Base-by-base conservation (phyloP, 2,113 vertebrate genomes). In the Tretioscincus oriximinensis region DNA sequence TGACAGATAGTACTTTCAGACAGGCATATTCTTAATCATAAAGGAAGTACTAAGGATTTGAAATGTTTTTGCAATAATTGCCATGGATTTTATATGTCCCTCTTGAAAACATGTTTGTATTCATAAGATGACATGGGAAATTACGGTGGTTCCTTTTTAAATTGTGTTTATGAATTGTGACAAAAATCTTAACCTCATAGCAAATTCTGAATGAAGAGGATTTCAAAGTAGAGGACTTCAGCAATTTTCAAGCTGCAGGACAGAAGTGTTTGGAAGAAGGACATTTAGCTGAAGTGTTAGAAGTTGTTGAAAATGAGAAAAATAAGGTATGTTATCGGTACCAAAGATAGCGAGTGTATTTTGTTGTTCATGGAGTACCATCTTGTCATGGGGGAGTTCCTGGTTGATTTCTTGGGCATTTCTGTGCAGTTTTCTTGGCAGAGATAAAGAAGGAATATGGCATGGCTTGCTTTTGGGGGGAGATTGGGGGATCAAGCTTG, bases 251-350 rank as follows among this genome's bases (percentile, higher is more conserved):
- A 16, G 89, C 93, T 65, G 94, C 97, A 20, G 97, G 97, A 66
- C 93, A 95, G 82, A 95, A 94, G 61, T 99, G 97, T 89, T 95
- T 99, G 84, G 95, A 99, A 90, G 96, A 98, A 84, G 98, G 97
- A 1, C 84, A 97, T 86, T 86, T 92, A 68, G 92, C 93, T 18
- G 94, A 97, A 78, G 95, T 99, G 58, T 92, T 99, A 86, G 96
- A 97, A 88, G 94, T 99, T 73, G 90, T 98, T 86, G 87, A 97
- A 87, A 97, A 99, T 92, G 97, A 98, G 81, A 97, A 96, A 90
- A 99, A 99, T 90, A 95, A 96, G 96, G 98, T 98, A 77, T 91
- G 91, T 87, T 20, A 18, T 77, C 61, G 74, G 73, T 72, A n/a
- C 4, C 75, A 61, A 21, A 68, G 67, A 51, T 67, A 77, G 45